Base-by-base conservation (phyloP, 64 coral and sea anemone genomes). In the Montipora capricornis region DNA sequence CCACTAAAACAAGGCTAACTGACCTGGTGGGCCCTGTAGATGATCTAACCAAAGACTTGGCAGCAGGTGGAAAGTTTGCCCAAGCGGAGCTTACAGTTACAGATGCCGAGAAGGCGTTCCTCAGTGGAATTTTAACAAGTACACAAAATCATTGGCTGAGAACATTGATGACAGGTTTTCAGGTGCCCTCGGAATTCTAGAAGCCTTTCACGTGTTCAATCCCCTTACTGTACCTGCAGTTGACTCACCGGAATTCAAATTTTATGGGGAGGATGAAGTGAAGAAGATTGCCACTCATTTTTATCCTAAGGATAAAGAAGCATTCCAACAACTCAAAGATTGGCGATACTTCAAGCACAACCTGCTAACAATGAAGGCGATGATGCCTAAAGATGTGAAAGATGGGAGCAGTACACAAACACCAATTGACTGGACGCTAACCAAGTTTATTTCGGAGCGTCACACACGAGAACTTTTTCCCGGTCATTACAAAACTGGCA, bases 401-500 rank as follows among this genome's bases (percentile, higher is more conserved):
- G 61, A 87, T 87, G 83, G 9, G 52, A 55, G 52, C 52, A 55
- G 83, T 70, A 19, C 49, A 73, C 83, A 87, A 64, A 69, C 83
- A 87, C 66, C 83, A 73, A 71, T 69, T 87, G 83, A 87, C 26
- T 87, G 83, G 83, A 87, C 67, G 80, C 80, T 83, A 49, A 52
- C 80, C 80, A 83, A 83, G 49, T 49, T 83, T 83, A 13, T 61
- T 83, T 55, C 37, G 45, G 80, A 83, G 49, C 53, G 49, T 55
- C 48, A 83, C 80, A 83, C 80, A 49, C 10, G 80, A 83, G 7
- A 83, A 83, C 46, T 83, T 83, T 83, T 83, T 83, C 1, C 80
- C 80, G 52, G 46, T 81, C 26, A 81, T 81, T 47, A 81, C 45
- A 81, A 81, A 49, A 49, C 49, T 81, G 79, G 79, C 57, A 81